Base-by-base conservation (phyloP, 2,888 invertebrate species). In the Meta bourneti region DNA sequence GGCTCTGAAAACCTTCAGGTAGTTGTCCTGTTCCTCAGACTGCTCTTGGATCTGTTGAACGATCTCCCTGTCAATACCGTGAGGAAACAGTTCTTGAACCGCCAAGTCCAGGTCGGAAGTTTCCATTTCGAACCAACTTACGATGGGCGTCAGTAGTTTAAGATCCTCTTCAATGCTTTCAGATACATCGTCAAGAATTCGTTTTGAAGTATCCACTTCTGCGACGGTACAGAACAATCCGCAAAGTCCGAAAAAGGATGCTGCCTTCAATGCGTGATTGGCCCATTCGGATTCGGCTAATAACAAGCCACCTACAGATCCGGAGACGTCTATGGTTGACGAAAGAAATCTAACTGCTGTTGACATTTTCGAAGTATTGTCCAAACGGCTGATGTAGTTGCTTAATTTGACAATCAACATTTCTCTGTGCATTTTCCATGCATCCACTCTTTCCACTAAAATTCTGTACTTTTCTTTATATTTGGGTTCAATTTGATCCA, bases 41-140 rank as follows among this genome's bases (percentile, higher is more conserved):
- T 19, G 48, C 1, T 69, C 52, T 34, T 87, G 79, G 16, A 87
- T 80, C 34, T 82, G 11, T 5, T 34, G 19, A 0, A 83, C 75
- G 5, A 89, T 51, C 7, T 20, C 52, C 11, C 13, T 70, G 6
- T 83, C 72, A 16, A 89, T 71, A 8, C 83, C 89, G 9, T 89
- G 61, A 7, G 89, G 89, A 49, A 89, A 83, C 19, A 89, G 13
- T 13, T 71, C 78, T 34, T 84, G 71, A 11, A 84, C 72, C 11
- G 70, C 78, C 5, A 61, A 20, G 48, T 88, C 75, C 75, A 88
- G 7, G 5, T 61, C 61, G 7, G 54, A 54, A 0, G 79, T 61
- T 19, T 88, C 74, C 16, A 7, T 61, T 19, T 81, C 74, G 74
- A 88, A 88, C 88, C 74, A 88, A 0, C 48, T 72, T 2, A 81